These are phyloP conservation scores for Parazoanthus darwini DNA, from an alignment of 92 coral and sea anemone genomes.

Conservation along the genomic window DNA sequence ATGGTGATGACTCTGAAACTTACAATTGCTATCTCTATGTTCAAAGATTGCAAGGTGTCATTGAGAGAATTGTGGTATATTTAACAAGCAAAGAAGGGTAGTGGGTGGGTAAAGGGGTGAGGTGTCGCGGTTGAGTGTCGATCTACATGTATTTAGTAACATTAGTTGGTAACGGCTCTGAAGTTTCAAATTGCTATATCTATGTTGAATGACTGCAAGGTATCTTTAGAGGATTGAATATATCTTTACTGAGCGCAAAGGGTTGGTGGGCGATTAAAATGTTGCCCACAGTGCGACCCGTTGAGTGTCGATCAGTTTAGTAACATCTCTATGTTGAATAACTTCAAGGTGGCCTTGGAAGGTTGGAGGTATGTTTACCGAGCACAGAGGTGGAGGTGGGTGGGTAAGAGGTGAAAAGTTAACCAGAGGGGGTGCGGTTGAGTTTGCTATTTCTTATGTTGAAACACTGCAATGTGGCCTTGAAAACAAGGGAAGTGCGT, in stretches of 20 bases:
- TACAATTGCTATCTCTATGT: conserved; percentile 68
- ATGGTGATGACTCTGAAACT: conserved; percentile 68
- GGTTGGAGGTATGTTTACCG: conserved; percentile 60
- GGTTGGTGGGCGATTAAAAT: too few species aligned
- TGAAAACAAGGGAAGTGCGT: too few species aligned
- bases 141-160: conserved; percentile 55
- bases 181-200: conserved; percentile 71
- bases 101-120: too few species aligned
- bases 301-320: too few species aligned
- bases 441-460: conserved; percentile 46
- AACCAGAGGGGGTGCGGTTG: too few species aligned
- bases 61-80: conserved; percentile 68
- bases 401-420: too few species aligned
- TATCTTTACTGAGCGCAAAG: neutral
- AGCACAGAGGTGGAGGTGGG: too few species aligned
- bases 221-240: conserved; percentile 61
- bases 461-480: too few species aligned
- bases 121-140: conserved; percentile 20
- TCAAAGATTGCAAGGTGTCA: conserved; percentile 73
- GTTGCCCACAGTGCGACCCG: too few species aligned
- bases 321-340: neutral
- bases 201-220: conserved; percentile 66
- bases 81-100: too few species aligned
- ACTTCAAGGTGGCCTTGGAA: too few species aligned
- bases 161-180: conserved; percentile 67